Base-by-base conservation (phyloP, 92 coral and sea anemone genomes). In the Virgularia gustaviana region DNA sequence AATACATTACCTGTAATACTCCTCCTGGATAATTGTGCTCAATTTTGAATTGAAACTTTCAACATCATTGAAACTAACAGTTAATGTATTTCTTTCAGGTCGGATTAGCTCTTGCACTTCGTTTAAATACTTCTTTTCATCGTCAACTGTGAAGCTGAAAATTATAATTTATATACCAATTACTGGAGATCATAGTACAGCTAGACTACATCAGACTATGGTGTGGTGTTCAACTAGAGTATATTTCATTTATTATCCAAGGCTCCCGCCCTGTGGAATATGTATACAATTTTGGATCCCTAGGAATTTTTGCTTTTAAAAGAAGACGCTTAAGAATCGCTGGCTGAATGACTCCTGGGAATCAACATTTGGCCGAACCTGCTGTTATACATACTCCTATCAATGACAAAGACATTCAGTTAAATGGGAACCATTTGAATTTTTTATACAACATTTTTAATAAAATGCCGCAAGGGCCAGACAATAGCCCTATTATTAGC, bases 81-180 rank as follows among this genome's bases (percentile, higher is more conserved):
- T 86, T 31, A 92, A 78, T 19, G 98, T 92, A 59, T 92, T 92
- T 49, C 98, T 88, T 60, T 92, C 98, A 57, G 98, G 98, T 60
- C 90, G 83, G 57, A 92, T 92, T 16, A 92, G 87, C 44, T 89
- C 96, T 79, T 92, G 96, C 12, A 88, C 92, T 72, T 89, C 96
- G 57, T 95, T 82, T 27, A 92, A 86, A 58, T 92, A 92, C 38
- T 89, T 92, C 63, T 72, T 87, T 72, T 92, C 98, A 10, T 84
- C 98, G 61, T 92, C 96, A 20, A 66, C 88, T 52, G 89, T 81
- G 82, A 89, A 92, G 61, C 98, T 92, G 47, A 0, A n/a, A 27
- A 57, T 8, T 16, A 36, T 27, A 45, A 18, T 24, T 3, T 45
- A 35, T 49, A 30, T 49, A 13, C 13, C 16, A n/a, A 20, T 36